Evolutionary conservation across 2,113 vertebrate genomes (phyloP), one percentile per base, ranked within the genome.

Genomic region (Fregetta grallaria): DNA sequence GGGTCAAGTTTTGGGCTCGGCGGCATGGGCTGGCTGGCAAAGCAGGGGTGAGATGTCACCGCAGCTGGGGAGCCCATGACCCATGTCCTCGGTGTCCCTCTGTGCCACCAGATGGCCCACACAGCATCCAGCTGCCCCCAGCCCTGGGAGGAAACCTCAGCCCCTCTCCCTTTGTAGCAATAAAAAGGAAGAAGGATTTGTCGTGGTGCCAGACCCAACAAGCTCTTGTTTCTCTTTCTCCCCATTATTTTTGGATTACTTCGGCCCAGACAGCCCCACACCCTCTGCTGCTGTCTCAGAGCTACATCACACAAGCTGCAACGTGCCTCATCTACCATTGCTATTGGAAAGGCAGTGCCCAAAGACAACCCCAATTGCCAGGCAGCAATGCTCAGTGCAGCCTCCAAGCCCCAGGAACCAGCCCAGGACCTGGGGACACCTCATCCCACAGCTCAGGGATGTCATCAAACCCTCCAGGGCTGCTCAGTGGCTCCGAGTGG

Each of bases 81-180:
- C 29, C 1, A 0, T n/a, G 72, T 50, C 47, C 47, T 50, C 47
- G 2, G 0, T 2, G 10, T 42, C 40, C 68, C 34, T 32, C 65
- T 9, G 29, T 56, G 83, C 56, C 63, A 71, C 36, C 45, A 10
- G 55, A 3, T 12, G 7, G 21, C 34, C 29, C 58, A 7, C 10
- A 1, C 7, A 42, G 11, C 44, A 21, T 6, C 62, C 55, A 53
- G 32, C 61, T 36, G 68, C n/a, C 44, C 45, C 25, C 50, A 77
- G 44, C 22, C 49, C 26, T 1, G 0, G n/a, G 34, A 25, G 52
- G 50, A 47, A 38, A 18, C 32, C n/a, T n/a, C 89, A 50, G 55
- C n/a, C n/a, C 66, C 80, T 78, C 36, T 73, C 38, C 23, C 32
- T 44, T 4, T 27, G 29, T 5, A 72, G 70, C 25, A 22, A 45